phyloP scores from a whole-genome alignment of 2,113 vertebrate species.

The Pao palembangensis region DNA sequence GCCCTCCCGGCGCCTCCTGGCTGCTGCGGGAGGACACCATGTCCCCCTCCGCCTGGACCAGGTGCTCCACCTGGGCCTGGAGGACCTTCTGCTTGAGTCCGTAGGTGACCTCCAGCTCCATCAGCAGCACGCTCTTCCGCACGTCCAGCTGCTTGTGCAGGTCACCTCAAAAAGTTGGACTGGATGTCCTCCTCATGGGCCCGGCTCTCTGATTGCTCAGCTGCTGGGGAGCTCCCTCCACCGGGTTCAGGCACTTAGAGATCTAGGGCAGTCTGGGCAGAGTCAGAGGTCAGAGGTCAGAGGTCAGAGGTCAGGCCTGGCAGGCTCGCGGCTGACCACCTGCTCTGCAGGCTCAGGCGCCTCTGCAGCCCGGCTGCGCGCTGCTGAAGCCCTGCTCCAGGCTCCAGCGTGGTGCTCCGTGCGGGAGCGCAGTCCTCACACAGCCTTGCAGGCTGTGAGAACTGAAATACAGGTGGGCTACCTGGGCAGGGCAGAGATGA shows the following conservation, averaged over 20 bases:
- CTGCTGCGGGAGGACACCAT: slow-evolving; percentile 84
- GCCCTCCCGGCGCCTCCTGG: slow-evolving; percentile 84
- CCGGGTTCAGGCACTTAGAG: slow-evolving; percentile 82
- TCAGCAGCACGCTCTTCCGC: slow-evolving; percentile 91
- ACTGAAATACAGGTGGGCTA: slow-evolving; percentile 91
- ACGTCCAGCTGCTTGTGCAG: slow-evolving; percentile 96
- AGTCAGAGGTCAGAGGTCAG: not conserved
- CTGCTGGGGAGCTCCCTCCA: slow-evolving; percentile 92
- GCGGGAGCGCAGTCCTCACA: slow-evolving; percentile 88
- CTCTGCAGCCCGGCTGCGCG: too few species aligned
- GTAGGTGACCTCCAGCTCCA: slow-evolving; percentile 97
- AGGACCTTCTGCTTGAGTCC: slow-evolving; percentile 98
- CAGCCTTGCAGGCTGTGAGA: slow-evolving; percentile 85
- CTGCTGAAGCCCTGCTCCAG: too few species aligned
- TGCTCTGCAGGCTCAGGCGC: too few species aligned
- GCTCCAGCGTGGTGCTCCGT: slow-evolving; percentile 83
- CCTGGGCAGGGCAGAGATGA: slow-evolving; percentile 63
- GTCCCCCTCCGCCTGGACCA: slow-evolving; percentile 84
- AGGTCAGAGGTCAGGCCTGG: too few species aligned
- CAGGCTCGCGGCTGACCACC: too few species aligned
- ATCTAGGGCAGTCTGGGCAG: slow-evolving; percentile 91
- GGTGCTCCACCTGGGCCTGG: slow-evolving; percentile 86
- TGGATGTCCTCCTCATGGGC: slow-evolving; percentile 96
- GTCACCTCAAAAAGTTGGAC: slow-evolving; percentile 90
- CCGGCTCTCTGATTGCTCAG: slow-evolving; percentile 86